phyloP scores from a whole-genome alignment of 1,140 invertebrate species.

The Episyrphus balteatus region DNA sequence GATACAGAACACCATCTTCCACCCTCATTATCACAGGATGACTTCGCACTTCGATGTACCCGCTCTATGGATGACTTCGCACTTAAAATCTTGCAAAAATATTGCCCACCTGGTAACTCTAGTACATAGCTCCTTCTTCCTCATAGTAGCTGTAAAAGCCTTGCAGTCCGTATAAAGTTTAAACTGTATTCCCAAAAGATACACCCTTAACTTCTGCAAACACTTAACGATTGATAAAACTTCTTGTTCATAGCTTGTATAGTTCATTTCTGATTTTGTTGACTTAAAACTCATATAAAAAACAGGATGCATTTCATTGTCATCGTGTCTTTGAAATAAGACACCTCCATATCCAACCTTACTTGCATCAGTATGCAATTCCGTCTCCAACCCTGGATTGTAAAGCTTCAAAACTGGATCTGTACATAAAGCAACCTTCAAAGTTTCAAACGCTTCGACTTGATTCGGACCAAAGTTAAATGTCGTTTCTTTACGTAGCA shows the following conservation, averaged over 20 bases:
- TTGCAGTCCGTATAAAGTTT: too few relatives aligned
- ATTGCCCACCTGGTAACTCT: constrained; percentile 20
- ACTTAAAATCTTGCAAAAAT: constrained; percentile 19
- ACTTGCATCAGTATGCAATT: too few relatives aligned
- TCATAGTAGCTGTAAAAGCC: constrained; percentile 24
- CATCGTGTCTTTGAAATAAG: constrained; percentile 22
- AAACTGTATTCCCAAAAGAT: too few relatives aligned
- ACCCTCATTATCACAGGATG: too few relatives aligned
- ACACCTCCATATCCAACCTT: constrained; percentile 30
- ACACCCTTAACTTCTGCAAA: constrained; percentile 19
- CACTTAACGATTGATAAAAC: constrained; percentile 38
- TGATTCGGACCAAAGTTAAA: too few relatives aligned
- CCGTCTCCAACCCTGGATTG: constrained; percentile 13
- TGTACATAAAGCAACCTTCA: constrained; percentile 7
- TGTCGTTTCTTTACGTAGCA: too few relatives aligned
- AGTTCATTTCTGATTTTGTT: constrained; percentile 20
- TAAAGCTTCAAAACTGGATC: constrained; percentile 32
- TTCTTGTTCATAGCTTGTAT: too few relatives aligned
- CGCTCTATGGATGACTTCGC: too few relatives aligned
- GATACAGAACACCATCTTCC: too few relatives aligned
- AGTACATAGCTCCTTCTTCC: constrained; percentile 19
- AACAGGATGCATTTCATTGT: constrained; percentile 37
- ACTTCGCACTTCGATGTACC: constrained; percentile 12
- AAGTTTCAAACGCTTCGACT: not conserved
- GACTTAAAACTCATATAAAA: constrained; percentile 35